phyloP scores from a whole-genome alignment of 2,797 vertebrate species.

The Crotalus adamanteus region DNA sequence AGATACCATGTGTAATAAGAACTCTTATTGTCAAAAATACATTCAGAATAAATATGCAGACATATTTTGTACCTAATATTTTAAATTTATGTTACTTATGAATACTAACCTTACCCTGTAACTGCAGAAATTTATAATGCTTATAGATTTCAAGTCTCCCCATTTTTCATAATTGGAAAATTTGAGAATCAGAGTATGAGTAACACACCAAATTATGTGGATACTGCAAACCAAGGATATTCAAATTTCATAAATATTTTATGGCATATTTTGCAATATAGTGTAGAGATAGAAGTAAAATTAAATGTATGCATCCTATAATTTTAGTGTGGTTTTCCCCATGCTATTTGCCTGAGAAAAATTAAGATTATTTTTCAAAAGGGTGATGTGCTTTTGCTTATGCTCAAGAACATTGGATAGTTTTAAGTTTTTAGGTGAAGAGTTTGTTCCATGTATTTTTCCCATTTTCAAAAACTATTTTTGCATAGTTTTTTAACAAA shows the following conservation, averaged over 20 bases:
- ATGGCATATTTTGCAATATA: neutral
- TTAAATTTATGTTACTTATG: neutral
- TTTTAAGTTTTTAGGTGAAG: constrained; percentile 18
- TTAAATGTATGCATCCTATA: neutral
- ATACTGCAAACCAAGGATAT: neutral
- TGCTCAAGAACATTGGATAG: neutral
- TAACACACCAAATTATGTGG: neutral
- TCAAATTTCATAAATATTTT: neutral
- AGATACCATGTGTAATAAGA: neutral
- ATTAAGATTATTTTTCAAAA: neutral
- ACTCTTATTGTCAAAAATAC: neutral
- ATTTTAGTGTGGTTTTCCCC: constrained; percentile 29
- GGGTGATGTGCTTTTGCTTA: neutral
- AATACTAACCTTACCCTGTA: neutral
- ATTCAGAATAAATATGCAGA: neutral
- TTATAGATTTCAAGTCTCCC: constrained; percentile 13
- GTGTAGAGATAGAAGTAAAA: neutral
- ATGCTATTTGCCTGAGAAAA: neutral
- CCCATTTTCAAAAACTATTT: constrained; percentile 37
- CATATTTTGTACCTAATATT: neutral
- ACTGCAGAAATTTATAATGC: neutral
- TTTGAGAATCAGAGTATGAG: neutral
- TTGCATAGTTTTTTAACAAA: neutral
- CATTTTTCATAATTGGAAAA: neutral
- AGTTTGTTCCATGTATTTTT: constrained; percentile 29